Evolutionary conservation across 2,113 vertebrate genomes (phyloP), one percentile per base, ranked within the genome.

Genomic region (Chloebia gouldiae): DNA sequence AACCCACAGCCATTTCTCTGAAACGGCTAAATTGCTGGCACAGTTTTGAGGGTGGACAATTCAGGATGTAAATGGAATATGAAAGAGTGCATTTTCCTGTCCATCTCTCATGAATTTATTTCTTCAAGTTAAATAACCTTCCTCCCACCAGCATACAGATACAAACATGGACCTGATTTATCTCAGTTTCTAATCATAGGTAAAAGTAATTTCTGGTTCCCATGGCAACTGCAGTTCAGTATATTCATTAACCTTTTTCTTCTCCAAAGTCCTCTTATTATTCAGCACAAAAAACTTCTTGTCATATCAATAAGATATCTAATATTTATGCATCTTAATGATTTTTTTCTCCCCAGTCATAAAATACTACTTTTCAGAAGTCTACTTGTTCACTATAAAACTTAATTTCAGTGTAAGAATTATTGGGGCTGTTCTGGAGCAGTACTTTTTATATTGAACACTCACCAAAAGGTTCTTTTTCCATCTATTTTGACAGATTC

Each of bases 351-450:
- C 42, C 60, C 75, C 56, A 87, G 4, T 86, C 53, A 82, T 94
- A 96, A 92, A 61, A 85, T 78, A 91, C 13, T 88, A 53, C 44
- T 61, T 83, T 93, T 70, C 95, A 94, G 86, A 93, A 88, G 37
- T 87, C 82, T 73, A 79, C 17, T 40, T n/a, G 90, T 39, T 92
- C 90, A 88, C 81, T 95, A 89, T 56, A 94, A 97, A 96, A 93
- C 49, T 95, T 95, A 96, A 93, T 96, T 96, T 95, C 90, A 96
- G 66, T 92, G n/a, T 88, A 90, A 94, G 86, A 97, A 96, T 63
- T 95, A 92, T 61, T 82, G 3, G 42, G 37, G 23, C 63, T 69
- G 42, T 44, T 92, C 79, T 93, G 75, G 42, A 89, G 42, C 84
- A 68, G 87, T 88, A 86, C 70, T 96, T 94, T 95, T 91, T 85